Conservation (phyloP, 37 sponge, comb jelly and placozoan species). For the Halichondria panicea region DNA sequence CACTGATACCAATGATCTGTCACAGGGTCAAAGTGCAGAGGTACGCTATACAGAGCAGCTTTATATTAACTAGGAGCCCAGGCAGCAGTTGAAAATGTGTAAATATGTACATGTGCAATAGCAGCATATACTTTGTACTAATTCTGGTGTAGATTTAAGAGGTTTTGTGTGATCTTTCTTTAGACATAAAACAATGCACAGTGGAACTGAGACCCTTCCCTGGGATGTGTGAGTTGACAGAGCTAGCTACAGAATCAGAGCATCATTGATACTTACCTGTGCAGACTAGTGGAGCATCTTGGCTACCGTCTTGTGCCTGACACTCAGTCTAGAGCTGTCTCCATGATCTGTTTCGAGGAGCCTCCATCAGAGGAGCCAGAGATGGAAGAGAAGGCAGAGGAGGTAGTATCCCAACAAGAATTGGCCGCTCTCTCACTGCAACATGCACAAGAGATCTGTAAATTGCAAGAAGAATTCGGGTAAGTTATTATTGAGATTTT, state of each 20-base stretch:
- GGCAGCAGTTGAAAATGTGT: neutral
- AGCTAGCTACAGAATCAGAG: no score
- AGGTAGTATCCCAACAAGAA: slow-evolving; percentile 40
- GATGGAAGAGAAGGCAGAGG: slow-evolving; percentile 7
- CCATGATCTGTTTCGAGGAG: slow-evolving; percentile 20
- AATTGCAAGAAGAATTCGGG: slow-evolving; percentile 74
- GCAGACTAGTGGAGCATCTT: slow-evolving; percentile 44
- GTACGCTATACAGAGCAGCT: slow-evolving; percentile 12
- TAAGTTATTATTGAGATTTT: slow-evolving; percentile 20
- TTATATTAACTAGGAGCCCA: no score
- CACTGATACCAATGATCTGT: slow-evolving; percentile 39
- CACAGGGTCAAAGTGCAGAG: slow-evolving; percentile 63
- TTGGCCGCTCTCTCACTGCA: slow-evolving; percentile 37
- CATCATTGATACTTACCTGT: neutral
- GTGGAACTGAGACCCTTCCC: slow-evolving; percentile 30
- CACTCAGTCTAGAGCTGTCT: slow-evolving; percentile 34
- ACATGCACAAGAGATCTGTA: slow-evolving; percentile 71
- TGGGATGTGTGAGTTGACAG: slow-evolving; percentile 53
- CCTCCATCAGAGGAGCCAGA: slow-evolving; percentile 5
- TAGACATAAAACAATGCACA: slow-evolving; percentile 52
- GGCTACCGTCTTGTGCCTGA: slow-evolving; percentile 36
- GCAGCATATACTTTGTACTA: neutral
- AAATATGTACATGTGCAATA: slow-evolving; percentile 3
- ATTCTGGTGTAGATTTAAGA: no score
- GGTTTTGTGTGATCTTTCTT: no score